A percentile compares a stretch with the other conserved stretches of the same genome.
Conservation (phyloP, 2,113 vertebrate species). For the Cricetomys ansorgei region DNA sequence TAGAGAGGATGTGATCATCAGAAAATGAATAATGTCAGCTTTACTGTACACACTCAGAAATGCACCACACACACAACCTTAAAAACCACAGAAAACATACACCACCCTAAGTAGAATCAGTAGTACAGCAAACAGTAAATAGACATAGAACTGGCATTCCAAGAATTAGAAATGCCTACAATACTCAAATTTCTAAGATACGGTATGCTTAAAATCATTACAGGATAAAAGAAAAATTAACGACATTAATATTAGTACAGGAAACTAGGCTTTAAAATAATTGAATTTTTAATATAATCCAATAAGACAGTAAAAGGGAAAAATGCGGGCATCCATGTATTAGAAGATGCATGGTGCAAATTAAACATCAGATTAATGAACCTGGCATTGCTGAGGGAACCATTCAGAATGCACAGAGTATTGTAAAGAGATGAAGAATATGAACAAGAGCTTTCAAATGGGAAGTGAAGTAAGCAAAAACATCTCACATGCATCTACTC, state of each 20-base stretch:
- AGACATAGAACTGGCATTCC: not conserved
- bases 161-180: not conserved
- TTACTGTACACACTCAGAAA: not conserved
- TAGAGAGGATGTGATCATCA: not conserved
- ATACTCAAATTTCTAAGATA: not conserved
- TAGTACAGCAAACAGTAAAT: not conserved
- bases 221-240: conserved; percentile 14
- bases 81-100: not conserved
- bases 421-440: not conserved
- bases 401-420: not conserved
- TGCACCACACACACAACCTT: not conserved
- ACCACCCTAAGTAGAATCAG: not conserved
- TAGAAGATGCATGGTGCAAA: not conserved
- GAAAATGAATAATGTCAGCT: not conserved
- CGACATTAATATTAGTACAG: not conserved
- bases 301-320: conserved; percentile 26
- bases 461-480: not conserved
- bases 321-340: not conserved
- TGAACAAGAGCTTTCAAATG: not conserved
- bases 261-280: not conserved
- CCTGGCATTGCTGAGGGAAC: not conserved
- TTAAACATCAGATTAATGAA: conserved; percentile 6
- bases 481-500: not conserved
- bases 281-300: conserved; percentile 10
- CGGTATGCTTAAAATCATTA: conserved; percentile 6